Conservation (phyloP, 1,140 invertebrate species). For the Drosophila nannoptera region DNA sequence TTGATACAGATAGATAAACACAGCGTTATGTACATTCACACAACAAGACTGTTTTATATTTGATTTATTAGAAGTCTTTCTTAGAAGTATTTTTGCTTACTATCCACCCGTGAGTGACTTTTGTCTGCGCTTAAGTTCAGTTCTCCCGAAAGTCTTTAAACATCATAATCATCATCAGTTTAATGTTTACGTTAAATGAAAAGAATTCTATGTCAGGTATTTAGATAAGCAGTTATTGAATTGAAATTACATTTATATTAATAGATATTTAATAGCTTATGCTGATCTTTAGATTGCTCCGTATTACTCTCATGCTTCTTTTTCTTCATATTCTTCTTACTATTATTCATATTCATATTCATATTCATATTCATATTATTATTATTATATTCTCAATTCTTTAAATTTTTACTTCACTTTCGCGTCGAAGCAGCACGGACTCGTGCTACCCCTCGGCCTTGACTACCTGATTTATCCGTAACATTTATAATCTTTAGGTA, state of each 20-base stretch:
- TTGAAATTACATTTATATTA: constrained; percentile 69
- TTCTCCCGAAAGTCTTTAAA: constrained; percentile 51
- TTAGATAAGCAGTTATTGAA: constrained; percentile 76
- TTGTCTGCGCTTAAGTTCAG: constrained; percentile 57
- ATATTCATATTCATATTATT: too few species aligned
- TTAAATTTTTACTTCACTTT: constrained; percentile 36
- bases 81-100: constrained; percentile 31
- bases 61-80: constrained; percentile 51
- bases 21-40: constrained; percentile 35
- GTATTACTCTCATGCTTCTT: constrained; percentile 38
- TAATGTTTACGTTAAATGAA: constrained; percentile 59
- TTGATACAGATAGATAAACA: constrained; percentile 3
- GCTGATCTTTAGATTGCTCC: constrained; percentile 61
- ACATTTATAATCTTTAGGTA: constrained; percentile 52
- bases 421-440: constrained; percentile 24
- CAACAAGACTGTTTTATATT: constrained; percentile 48
- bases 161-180: constrained; percentile 44
- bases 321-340: too few species aligned
- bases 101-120: constrained; percentile 24
- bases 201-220: constrained; percentile 74
- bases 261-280: constrained; percentile 58
- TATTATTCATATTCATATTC: too few species aligned
- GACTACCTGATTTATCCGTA: constrained; percentile 34
- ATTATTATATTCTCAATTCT: constrained; percentile 36
- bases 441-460: constrained; percentile 23